Percentiles rank a stretch among this genome's conserved stretches.
phyloP scores from a whole-genome alignment of 2,113 vertebrate genomes.

The Orientallactaga bullata region DNA sequence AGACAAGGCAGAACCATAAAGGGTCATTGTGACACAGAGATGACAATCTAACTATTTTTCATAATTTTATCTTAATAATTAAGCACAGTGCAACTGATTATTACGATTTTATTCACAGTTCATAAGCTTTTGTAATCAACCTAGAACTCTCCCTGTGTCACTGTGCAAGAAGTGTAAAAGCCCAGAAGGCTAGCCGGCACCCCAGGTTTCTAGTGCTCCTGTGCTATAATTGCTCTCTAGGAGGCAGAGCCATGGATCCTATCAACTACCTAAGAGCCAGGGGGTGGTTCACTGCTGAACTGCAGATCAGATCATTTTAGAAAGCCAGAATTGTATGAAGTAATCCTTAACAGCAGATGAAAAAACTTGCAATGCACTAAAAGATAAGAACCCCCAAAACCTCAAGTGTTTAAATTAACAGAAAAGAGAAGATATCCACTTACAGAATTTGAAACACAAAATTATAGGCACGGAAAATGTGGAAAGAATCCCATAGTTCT shows the following conservation, averaged over 20 bases:
- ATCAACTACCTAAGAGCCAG: constrained; percentile 36
- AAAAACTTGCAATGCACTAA: background rate
- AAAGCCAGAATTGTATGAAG: constrained; percentile 43
- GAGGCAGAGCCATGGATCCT: constrained; percentile 4
- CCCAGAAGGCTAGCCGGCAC: background rate
- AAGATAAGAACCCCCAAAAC: background rate
- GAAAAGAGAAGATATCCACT: background rate
- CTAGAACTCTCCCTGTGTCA: constrained; percentile 42
- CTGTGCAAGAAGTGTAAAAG: constrained; percentile 54
- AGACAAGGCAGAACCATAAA: constrained; percentile 13
- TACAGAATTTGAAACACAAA: constrained; percentile 41
- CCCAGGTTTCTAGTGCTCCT: constrained; percentile 5
- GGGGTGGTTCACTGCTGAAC: constrained; percentile 47
- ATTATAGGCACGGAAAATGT: constrained; percentile 2
- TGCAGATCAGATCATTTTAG: background rate
- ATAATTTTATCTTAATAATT: constrained; percentile 71
- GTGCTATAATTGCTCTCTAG: constrained; percentile 35
- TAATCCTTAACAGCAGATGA: constrained; percentile 31
- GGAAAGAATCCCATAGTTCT: background rate
- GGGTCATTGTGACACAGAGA: constrained; percentile 38
- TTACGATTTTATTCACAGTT: constrained; percentile 64
- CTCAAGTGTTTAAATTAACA: constrained; percentile 27
- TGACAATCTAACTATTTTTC: constrained; percentile 65
- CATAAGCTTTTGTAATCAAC: constrained; percentile 59
- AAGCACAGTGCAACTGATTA: constrained; percentile 60